Evolutionary conservation across 2,113 vertebrate species (phyloP).

Genomic region (Bothrops jararaca): DNA sequence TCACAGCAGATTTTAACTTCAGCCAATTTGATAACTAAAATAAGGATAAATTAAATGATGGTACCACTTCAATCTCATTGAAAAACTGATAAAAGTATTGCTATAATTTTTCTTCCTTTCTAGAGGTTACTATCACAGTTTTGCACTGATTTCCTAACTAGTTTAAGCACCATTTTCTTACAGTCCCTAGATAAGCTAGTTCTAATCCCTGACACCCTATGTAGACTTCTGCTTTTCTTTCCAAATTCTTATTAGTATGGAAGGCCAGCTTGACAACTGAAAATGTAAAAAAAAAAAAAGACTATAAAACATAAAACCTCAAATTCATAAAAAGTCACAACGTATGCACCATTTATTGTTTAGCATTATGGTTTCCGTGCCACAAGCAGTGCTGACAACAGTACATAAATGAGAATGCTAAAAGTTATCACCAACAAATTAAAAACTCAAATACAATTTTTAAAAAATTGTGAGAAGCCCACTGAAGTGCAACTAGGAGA

Average conservation of each 20-base stretch:
- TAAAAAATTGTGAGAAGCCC: not conserved
- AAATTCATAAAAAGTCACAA: not conserved
- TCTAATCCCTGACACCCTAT: not conserved
- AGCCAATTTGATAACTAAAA: not conserved
- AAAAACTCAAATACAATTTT: not conserved
- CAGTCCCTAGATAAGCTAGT: not conserved
- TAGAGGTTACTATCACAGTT: accelerated
- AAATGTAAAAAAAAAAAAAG: not conserved
- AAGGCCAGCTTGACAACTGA: not conserved
- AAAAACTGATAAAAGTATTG: not conserved
- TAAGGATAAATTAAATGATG: not conserved
- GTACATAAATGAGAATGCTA: not conserved
- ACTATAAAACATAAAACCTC: not conserved
- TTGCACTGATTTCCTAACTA: slow-evolving; percentile 31
- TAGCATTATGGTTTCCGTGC: not conserved
- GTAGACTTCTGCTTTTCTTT: slow-evolving; percentile 16
- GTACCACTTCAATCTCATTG: not conserved
- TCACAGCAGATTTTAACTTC: not conserved
- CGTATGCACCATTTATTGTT: not conserved
- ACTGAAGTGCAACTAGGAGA: not conserved
- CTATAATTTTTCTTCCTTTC: slow-evolving; percentile 46
- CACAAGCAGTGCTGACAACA: not conserved
- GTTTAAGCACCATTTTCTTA: not conserved
- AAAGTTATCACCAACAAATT: not conserved
- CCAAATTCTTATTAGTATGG: not conserved